A percentile compares a stretch with the other conserved stretches of the same genome.
Evolutionary conservation across 2,797 vertebrate genomes (phyloP).

Genomic region (Cyprinodon diabolis): DNA sequence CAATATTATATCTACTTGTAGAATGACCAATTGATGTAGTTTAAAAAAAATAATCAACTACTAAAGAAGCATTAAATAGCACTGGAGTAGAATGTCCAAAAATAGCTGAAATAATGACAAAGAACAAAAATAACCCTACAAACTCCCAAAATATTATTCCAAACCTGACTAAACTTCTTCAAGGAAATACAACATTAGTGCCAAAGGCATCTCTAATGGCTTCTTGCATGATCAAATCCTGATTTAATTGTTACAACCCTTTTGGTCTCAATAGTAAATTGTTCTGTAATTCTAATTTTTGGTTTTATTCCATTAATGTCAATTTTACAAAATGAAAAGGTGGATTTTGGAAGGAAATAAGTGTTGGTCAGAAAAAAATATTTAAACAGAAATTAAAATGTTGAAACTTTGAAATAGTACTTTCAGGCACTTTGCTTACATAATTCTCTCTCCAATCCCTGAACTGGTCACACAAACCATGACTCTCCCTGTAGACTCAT

Average conservation of each 20-base stretch:
- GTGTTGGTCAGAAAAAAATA: neutral
- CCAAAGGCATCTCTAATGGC: neutral
- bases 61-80: too few species aligned
- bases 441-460: slow-evolving; percentile 20
- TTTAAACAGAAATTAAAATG: neutral
- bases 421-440: slow-evolving; percentile 30
- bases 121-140: neutral
- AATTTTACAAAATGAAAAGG: neutral
- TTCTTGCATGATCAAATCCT: neutral
- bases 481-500: slow-evolving; percentile 49
- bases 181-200: neutral
- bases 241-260: neutral
- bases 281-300: neutral
- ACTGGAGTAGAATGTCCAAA: neutral
- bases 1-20: neutral
- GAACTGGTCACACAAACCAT: slow-evolving; percentile 35
- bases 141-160: neutral
- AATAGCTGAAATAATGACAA: neutral
- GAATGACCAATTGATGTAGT: neutral
- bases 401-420: slow-evolving; percentile 1
- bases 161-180: neutral
- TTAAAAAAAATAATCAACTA: too few species aligned
- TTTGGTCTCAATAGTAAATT: neutral
- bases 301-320: neutral
- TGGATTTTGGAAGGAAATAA: neutral